Conservation (phyloP, 1,140 invertebrate genomes). For the Gryon sp. region DNA sequence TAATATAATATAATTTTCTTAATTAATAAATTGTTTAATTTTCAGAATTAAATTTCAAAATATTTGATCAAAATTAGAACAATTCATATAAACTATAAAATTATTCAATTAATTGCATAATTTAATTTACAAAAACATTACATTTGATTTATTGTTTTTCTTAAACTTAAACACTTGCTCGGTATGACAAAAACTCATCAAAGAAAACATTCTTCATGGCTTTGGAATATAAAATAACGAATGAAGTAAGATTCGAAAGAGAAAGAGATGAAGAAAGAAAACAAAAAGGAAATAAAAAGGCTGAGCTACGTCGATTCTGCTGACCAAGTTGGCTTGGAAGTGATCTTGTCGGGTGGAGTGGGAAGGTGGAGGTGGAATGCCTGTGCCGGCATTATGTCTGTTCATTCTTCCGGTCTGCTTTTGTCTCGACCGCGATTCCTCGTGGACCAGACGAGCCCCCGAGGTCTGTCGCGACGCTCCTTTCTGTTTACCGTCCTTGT, state of each 20-base stretch:
- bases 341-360: conserved; percentile 28
- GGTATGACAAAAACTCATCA: too few relatives aligned
- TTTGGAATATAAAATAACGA: neutral
- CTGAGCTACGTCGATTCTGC: conserved; percentile 51
- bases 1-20: too few relatives aligned
- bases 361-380: neutral
- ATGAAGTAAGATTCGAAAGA: neutral
- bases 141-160: too few relatives aligned
- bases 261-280: neutral
- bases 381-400: conserved; percentile 41
- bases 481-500: conserved; percentile 3
- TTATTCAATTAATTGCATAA: too few relatives aligned
- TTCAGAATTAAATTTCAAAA: too few relatives aligned
- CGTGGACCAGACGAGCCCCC: conserved; percentile 48
- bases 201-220: neutral
- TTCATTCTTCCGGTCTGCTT: conserved; percentile 60
- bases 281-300: conserved; percentile 3
- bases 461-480: conserved; percentile 38
- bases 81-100: too few relatives aligned
- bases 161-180: too few relatives aligned
- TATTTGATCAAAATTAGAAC: too few relatives aligned
- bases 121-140: too few relatives aligned
- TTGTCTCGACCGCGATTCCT: conserved; percentile 44
- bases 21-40: too few relatives aligned
- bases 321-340: conserved; percentile 64